Base-by-base conservation (phyloP, 2,888 invertebrate species). In the Andrena hattorfiana region DNA sequence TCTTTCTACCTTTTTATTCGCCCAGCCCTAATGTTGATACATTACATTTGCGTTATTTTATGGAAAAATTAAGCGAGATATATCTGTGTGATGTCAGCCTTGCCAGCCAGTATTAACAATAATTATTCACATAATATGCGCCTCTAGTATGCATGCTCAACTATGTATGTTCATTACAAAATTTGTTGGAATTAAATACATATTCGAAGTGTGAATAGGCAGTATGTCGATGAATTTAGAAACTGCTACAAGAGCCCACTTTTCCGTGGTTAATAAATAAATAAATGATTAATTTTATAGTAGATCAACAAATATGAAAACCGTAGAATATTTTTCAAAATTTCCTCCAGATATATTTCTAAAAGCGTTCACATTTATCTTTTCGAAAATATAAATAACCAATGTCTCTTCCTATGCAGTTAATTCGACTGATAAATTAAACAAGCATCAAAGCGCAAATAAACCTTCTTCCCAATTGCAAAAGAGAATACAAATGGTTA, bases 11-110 rank as follows among this genome's bases (percentile, higher is more conserved):
- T 51, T 42, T 51, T 35, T 13, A 78, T 84, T 84, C 84, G 78
- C 82, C 84, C 64, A 82, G 82, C 71, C 84, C 84, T 82, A 82
- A 84, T 84, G 10, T 63, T n/a, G 62, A 35, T 49, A 6, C 13
- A 28, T 32, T 30, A 42, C 16, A 62, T 56, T 30, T 54, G 63
- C 20, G 69, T 70, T 66, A 64, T 16, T 7, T 35, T 32, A 7
- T 2, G 10, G 48, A 28, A 71, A 49, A 62, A 68, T 64, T 26
- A 75, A 80, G 81, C 70, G 48, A 49, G 54, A 23, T 26, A 30
- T 30, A 28, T 66, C 5, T 62, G 60, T 51, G 30, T n/a, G 62
- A 10, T n/a, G 49, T 49, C 16, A 54, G 63, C 26, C 32, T 59
- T 56, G 20, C 48, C 48, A 68, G 26, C 26, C n/a, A 28, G 10